Percentiles rank a stretch among this genome's conserved stretches.
phyloP scores from a whole-genome alignment of 1,140 invertebrate species.

The Drosophila sp. region DNA sequence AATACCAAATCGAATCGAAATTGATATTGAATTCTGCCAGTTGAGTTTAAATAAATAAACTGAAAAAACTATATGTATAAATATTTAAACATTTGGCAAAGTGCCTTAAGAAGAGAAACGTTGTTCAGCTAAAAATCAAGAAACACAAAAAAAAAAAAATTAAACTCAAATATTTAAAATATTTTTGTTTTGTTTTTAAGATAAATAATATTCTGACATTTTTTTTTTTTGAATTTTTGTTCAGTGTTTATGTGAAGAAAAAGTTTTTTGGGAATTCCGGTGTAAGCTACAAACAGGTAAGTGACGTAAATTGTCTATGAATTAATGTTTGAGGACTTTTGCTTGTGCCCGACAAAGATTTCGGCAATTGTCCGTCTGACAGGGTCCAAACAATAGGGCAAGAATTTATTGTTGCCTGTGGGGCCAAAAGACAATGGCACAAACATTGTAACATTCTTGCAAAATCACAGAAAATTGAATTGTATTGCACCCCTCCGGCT shows the following conservation, averaged over 20 bases:
- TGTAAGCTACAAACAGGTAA: slow-evolving; percentile 3
- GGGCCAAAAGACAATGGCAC: slow-evolving; percentile 16
- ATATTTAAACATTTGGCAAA: slow-evolving; percentile 27
- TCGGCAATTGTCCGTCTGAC: slow-evolving; percentile 6
- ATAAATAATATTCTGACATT: slow-evolving; percentile 2
- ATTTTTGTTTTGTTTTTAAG: neutral
- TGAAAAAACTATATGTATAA: slow-evolving; percentile 16
- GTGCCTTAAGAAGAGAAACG: slow-evolving; percentile 1
- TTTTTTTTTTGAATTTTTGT: slow-evolving; percentile 17
- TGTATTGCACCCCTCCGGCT: neutral
- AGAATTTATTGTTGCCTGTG: slow-evolving; percentile 27
- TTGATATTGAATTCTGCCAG: neutral
- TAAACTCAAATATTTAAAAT: neutral
- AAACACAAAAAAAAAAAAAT: slow-evolving; percentile 11
- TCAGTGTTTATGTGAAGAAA: slow-evolving; percentile 10
- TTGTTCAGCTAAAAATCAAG: neutral
- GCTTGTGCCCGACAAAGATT: neutral
- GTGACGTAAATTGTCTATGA: slow-evolving; percentile 4
- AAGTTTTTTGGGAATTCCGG: neutral
- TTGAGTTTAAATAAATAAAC: slow-evolving; percentile 23
- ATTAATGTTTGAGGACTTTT: slow-evolving; percentile 18
- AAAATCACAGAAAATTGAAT: slow-evolving; percentile 32
- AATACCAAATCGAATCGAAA: slow-evolving; percentile 11
- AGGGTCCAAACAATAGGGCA: slow-evolving; percentile 19
- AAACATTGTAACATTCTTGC: slow-evolving; percentile 8